Evolutionary conservation across 2,797 vertebrate species (phyloP).

Genomic region (Prionace glauca): DNA sequence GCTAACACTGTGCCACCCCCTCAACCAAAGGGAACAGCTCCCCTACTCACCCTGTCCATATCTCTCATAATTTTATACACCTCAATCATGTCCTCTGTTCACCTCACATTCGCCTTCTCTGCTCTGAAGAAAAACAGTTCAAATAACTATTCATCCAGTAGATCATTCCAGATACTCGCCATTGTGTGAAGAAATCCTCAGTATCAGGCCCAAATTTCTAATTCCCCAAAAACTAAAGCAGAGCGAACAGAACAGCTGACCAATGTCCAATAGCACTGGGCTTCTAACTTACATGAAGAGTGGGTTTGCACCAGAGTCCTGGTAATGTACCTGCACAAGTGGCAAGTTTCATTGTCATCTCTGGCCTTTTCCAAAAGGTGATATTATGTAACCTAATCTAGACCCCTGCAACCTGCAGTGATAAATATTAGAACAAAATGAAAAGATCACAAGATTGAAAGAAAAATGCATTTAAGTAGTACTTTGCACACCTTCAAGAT

Average conservation of each 20-base stretch:
- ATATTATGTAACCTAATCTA: background rate
- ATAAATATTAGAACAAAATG: background rate
- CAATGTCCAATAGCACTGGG: background rate
- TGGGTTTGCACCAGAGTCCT: background rate
- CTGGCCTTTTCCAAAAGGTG: background rate
- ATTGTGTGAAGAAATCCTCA: background rate
- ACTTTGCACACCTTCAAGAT: background rate
- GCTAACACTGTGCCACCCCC: too few relatives aligned
- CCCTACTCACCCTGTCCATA: too few relatives aligned
- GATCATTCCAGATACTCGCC: background rate
- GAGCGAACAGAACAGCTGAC: background rate
- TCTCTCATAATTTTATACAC: too few relatives aligned
- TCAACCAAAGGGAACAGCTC: too few relatives aligned
- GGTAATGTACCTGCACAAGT: background rate
- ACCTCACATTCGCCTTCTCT: too few relatives aligned
- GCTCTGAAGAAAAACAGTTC: too few relatives aligned
- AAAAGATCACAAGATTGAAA: background rate
- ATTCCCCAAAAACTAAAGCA: background rate
- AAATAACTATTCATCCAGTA: too few relatives aligned
- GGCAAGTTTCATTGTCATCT: background rate
- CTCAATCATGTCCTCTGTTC: too few relatives aligned
- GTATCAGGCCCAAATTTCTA: background rate
- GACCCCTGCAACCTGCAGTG: background rate
- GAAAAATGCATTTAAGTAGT: background rate
- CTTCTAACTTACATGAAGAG: background rate